phyloP scores from a whole-genome alignment of 2,888 invertebrate genomes.

The Andrena fulva region DNA sequence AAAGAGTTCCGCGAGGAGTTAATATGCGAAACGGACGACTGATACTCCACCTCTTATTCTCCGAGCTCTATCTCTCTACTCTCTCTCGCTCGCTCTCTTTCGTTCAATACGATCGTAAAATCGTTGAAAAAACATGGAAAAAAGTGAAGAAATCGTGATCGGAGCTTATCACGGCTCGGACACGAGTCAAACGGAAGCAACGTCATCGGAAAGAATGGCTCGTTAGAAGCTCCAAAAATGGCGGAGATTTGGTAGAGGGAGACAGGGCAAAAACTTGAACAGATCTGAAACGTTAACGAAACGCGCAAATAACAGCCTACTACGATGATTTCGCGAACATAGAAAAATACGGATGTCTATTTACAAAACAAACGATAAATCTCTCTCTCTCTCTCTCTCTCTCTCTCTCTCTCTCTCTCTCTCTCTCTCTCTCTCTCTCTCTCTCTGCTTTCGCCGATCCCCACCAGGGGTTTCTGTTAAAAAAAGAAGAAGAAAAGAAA shows the following conservation, averaged over 20 bases:
- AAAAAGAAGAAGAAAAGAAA: not conserved
- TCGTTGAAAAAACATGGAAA: not conserved
- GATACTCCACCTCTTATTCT: slow-evolving; percentile 4
- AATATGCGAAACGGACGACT: slow-evolving; percentile 8
- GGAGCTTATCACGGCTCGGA: not conserved
- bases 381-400: slow-evolving; percentile 42
- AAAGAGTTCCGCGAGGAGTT: slow-evolving; percentile 8
- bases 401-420: slow-evolving; percentile 28
- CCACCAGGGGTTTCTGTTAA: not conserved
- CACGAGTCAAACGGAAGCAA: slow-evolving; percentile 1
- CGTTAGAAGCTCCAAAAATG: slow-evolving; percentile 41
- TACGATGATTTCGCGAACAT: slow-evolving; percentile 70
- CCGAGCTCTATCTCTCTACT: not conserved
- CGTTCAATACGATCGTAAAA: slow-evolving; percentile 1
- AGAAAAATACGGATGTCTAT: slow-evolving; percentile 80
- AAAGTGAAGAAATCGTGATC: slow-evolving; percentile 1
- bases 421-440: slow-evolving; percentile 26
- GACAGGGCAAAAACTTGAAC: slow-evolving; percentile 55
- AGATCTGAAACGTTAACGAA: slow-evolving; percentile 73
- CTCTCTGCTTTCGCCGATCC: not conserved
- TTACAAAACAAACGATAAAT: slow-evolving; percentile 75
- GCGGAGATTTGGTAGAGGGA: slow-evolving; percentile 1
- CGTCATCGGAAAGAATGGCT: slow-evolving; percentile 5
- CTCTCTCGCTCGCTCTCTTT: not conserved
- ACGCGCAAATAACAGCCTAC: slow-evolving; percentile 71